Evolutionary conservation across 2,113 vertebrate genomes (phyloP).

Genomic region (Mastomys natalensis): DNA sequence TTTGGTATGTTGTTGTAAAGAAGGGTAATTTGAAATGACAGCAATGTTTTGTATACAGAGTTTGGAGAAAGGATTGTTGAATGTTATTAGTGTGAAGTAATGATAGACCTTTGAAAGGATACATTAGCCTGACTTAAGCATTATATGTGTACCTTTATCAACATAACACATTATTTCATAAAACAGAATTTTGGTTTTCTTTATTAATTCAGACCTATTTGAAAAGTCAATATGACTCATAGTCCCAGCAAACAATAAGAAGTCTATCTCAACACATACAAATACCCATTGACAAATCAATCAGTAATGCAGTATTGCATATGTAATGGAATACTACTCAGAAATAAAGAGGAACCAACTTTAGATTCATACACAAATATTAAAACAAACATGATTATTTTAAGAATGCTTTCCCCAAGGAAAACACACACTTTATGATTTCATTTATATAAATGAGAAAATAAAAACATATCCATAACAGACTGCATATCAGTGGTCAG

Average conservation of each 20-base stretch:
- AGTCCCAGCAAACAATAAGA: neutral
- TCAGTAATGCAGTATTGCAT: neutral
- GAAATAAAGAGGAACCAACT: neutral
- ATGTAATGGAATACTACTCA: neutral
- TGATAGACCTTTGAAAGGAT: neutral
- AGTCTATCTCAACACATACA: neutral
- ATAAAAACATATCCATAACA: neutral
- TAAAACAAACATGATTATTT: constrained; percentile 13
- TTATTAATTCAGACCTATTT: neutral
- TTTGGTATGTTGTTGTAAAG: neutral
- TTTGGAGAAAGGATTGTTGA: too few relatives aligned
- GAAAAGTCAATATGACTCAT: neutral
- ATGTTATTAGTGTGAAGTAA: neutral
- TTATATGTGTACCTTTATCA: neutral
- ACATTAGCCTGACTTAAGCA: neutral
- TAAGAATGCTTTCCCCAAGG: neutral
- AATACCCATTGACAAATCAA: neutral
- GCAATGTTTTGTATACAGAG: neutral
- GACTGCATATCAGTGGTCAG: neutral
- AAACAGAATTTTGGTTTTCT: neutral
- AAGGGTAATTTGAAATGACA: neutral
- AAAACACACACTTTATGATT: neutral
- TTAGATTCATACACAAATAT: neutral
- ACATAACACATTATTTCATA: neutral
- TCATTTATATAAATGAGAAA: neutral